These are phyloP conservation scores for Melierax canorus DNA, from an alignment of 2,113 vertebrate genomes.

Conservation along the genomic window DNA sequence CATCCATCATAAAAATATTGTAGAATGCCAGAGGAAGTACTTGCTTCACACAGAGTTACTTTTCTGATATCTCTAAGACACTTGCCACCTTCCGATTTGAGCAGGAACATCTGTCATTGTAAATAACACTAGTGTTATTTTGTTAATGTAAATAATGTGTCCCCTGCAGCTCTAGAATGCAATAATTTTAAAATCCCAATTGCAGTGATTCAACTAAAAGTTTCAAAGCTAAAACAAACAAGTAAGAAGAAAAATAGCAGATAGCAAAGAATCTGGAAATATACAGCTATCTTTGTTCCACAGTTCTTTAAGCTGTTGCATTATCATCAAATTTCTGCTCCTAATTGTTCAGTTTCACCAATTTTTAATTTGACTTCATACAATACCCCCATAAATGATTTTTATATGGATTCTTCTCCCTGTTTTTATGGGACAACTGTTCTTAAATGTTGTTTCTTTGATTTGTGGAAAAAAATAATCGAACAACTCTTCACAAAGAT, in stretches of 20 bases:
- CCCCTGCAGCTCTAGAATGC: neutral
- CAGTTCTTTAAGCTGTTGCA: neutral
- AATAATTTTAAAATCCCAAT: neutral
- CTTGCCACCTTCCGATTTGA: neutral
- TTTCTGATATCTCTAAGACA: neutral
- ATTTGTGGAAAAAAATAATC: neutral
- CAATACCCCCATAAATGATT: neutral
- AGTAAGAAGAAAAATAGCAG: neutral
- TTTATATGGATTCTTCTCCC: neutral
- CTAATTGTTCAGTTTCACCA: neutral
- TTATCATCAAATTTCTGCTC: neutral
- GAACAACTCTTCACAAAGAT: neutral
- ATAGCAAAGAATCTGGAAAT: neutral
- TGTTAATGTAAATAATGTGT: neutral
- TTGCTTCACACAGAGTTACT: neutral
- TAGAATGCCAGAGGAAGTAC: neutral
- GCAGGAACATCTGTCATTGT: neutral
- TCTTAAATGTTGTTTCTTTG: neutral
- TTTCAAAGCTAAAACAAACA: neutral
- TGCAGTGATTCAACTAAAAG: neutral
- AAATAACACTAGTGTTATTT: neutral
- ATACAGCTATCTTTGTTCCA: neutral
- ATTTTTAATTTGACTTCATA: neutral
- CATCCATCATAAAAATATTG: neutral
- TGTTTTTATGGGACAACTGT: neutral